phyloP scores from a whole-genome alignment of 2,113 vertebrate genomes.

The Macquaria australasica region DNA sequence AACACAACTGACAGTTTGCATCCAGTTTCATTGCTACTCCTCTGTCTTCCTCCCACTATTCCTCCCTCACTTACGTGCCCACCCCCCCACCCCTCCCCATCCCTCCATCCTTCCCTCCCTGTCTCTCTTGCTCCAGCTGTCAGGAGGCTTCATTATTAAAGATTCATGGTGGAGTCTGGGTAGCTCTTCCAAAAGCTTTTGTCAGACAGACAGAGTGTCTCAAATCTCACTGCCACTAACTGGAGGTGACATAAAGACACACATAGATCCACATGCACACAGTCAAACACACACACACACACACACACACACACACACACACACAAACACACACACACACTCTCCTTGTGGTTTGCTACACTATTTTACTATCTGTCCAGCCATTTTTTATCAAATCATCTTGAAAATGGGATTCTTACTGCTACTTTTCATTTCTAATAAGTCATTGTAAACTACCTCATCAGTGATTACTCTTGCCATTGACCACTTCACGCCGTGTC shows the following conservation, averaged over 20 bases:
- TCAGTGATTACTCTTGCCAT: not conserved
- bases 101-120: slow-evolving; percentile 13
- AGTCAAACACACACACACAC: slow-evolving; percentile 11
- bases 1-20: slow-evolving; percentile 78
- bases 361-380: not conserved
- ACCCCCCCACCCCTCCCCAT: not conserved
- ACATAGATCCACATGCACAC: slow-evolving; percentile 23
- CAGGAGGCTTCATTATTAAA: slow-evolving; percentile 84
- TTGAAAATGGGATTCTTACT: slow-evolving; percentile 11
- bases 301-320: slow-evolving; percentile 1
- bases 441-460: not conserved
- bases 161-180: slow-evolving; percentile 81
- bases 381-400: slow-evolving; percentile 19
- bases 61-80: slow-evolving; percentile 50
- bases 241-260: slow-evolving; percentile 74
- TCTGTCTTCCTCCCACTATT: slow-evolving; percentile 46
- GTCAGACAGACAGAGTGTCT: slow-evolving; percentile 80
- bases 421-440: not conserved
- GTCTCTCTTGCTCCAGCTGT: slow-evolving; percentile 77
- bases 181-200: slow-evolving; percentile 81
- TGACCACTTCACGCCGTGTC: not conserved
- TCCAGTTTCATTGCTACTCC: slow-evolving; percentile 65
- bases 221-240: slow-evolving; percentile 77
- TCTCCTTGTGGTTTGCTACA: slow-evolving; percentile 12
- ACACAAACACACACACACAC: slow-evolving; percentile 13